Conservation (phyloP, 2,113 vertebrate species). For the Egretta garzetta region DNA sequence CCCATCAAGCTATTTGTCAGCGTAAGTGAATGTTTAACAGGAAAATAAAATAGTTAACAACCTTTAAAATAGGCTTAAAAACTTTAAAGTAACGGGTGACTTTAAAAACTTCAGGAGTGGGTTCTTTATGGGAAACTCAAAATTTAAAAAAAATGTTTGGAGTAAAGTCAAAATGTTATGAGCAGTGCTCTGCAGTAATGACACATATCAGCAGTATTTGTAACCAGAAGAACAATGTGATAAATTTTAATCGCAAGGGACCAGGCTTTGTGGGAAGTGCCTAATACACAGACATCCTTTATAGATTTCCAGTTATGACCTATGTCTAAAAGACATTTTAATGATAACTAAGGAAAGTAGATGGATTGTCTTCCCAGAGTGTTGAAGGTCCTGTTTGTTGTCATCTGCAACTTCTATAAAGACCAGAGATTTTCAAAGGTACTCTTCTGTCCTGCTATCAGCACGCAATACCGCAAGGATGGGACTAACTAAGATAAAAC, state of each 20-base stretch:
- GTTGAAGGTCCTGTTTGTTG: slow-evolving; percentile 88
- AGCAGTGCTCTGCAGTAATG: slow-evolving; percentile 78
- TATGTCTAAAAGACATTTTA: slow-evolving; percentile 85
- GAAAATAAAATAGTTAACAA: slow-evolving; percentile 57
- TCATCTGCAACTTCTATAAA: slow-evolving; percentile 81
- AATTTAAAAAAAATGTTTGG: slow-evolving; percentile 70
- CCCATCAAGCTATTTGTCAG: slow-evolving; percentile 56
- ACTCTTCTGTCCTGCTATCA: slow-evolving; percentile 74
- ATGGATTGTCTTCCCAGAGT: slow-evolving; percentile 84
- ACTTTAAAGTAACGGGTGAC: not conserved
- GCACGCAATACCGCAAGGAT: slow-evolving; percentile 72
- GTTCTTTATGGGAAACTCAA: slow-evolving; percentile 69
- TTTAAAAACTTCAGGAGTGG: slow-evolving; percentile 59
- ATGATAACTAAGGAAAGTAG: slow-evolving; percentile 85
- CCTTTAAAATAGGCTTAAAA: slow-evolving; percentile 49
- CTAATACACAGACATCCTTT: slow-evolving; percentile 82
- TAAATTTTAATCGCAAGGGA: slow-evolving; percentile 83
- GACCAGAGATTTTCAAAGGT: slow-evolving; percentile 80
- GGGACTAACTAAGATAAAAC: slow-evolving; percentile 80
- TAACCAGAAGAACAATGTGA: slow-evolving; percentile 80
- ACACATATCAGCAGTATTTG: slow-evolving; percentile 83
- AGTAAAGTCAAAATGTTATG: slow-evolving; percentile 78
- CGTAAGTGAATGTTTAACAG: slow-evolving; percentile 52
- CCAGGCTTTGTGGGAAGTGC: slow-evolving; percentile 80
- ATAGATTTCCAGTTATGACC: slow-evolving; percentile 87